Evolutionary conservation across 64 coral and sea anemone genomes (phyloP).

Genomic region (Montipora capricornis): DNA sequence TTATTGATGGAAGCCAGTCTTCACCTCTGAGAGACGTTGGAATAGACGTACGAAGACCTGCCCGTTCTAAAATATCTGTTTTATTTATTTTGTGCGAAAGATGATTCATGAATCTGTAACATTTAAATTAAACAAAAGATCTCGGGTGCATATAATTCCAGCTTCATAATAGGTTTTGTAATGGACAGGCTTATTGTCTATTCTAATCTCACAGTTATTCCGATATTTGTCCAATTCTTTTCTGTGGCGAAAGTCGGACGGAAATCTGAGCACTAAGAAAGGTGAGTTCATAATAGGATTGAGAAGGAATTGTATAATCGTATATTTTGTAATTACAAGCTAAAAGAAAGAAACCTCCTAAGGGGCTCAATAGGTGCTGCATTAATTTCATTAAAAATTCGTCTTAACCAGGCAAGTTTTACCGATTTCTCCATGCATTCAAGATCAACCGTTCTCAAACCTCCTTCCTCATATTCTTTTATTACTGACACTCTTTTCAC

Average conservation of each 20-base stretch:
- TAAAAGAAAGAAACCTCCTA: neutral
- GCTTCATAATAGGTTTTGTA: neutral
- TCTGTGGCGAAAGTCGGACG: neutral
- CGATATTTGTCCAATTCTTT: neutral
- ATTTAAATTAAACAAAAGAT: too few relatives aligned
- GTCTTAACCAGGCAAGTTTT: neutral
- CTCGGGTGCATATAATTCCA: too few relatives aligned
- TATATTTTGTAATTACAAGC: neutral
- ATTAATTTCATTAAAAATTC: neutral
- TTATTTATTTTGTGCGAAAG: too few relatives aligned
- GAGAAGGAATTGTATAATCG: conserved; percentile 8
- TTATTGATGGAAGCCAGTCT: neutral
- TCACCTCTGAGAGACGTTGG: neutral
- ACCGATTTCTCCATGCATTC: neutral
- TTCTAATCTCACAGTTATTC: neutral
- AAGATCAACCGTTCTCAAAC: neutral
- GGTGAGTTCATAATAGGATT: neutral
- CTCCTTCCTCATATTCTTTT: neutral
- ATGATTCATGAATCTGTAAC: too few relatives aligned
- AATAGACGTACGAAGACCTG: neutral
- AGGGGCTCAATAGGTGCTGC: neutral
- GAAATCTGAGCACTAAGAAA: neutral
- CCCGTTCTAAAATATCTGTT: neutral
- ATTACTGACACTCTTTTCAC: neutral
- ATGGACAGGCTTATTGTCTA: neutral